Conservation (phyloP, 2,113 vertebrate species). For the Chaetorhynchus papuensis region DNA sequence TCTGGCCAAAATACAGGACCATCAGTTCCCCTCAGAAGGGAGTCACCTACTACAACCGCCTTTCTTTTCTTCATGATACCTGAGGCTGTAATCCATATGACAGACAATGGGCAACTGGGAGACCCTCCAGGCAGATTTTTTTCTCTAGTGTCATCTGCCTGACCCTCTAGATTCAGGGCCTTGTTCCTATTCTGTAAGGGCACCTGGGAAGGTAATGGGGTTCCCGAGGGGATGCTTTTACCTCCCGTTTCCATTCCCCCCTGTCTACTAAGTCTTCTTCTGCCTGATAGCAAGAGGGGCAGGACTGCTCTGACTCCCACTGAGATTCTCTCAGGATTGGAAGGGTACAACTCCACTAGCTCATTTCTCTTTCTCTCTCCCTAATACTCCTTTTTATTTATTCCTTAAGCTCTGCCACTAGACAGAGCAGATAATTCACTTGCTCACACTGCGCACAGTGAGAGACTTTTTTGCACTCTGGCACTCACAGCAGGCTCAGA, state of each 20-base stretch:
- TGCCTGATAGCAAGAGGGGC: background rate
- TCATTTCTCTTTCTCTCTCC: background rate
- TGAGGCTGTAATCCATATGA: background rate
- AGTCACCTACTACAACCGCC: too few relatives aligned
- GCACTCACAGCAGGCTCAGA: background rate
- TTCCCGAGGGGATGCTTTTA: background rate
- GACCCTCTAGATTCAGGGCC: background rate
- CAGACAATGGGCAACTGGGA: background rate
- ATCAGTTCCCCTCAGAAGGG: background rate
- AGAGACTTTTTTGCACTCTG: background rate
- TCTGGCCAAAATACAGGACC: background rate
- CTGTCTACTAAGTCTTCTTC: background rate
- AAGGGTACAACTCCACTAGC: background rate
- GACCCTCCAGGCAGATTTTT: background rate
- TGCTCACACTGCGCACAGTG: background rate
- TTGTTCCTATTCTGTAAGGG: background rate
- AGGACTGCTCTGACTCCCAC: background rate
- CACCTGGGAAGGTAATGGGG: background rate
- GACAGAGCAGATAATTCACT: background rate
- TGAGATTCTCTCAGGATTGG: background rate
- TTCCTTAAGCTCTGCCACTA: background rate
- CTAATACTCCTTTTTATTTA: background rate
- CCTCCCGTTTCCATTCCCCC: too few relatives aligned
- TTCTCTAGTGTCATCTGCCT: background rate
- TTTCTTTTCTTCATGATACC: background rate